Evolutionary conservation across 1,140 invertebrate genomes (phyloP).

Genomic region (Ceratina australensis): DNA sequence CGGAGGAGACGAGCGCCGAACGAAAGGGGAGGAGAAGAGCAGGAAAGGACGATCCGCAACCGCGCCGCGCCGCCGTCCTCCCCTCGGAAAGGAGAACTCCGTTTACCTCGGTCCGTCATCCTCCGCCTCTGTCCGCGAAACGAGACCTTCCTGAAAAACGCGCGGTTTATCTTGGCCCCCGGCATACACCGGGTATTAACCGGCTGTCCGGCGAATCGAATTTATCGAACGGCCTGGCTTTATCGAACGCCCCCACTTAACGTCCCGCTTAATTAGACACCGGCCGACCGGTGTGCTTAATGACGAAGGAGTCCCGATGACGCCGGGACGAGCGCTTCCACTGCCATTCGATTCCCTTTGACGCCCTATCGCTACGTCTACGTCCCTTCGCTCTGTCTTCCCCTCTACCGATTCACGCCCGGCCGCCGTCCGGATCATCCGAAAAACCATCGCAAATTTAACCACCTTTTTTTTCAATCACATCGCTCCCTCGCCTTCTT

Average conservation of each 20-base stretch:
- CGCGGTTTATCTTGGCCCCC: conserved; percentile 56
- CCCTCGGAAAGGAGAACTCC: conserved; percentile 33
- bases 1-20: conserved; percentile 26
- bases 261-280: conserved; percentile 65
- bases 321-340: conserved; percentile 47
- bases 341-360: conserved; percentile 36
- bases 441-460: conserved; percentile 5
- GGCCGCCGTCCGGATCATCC: neutral
- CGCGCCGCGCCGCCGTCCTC: conserved; percentile 11
- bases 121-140: conserved; percentile 58
- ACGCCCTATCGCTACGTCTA: conserved; percentile 35
- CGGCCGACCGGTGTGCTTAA: conserved; percentile 62
- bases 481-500: neutral
- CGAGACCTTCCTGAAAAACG: conserved; percentile 62
- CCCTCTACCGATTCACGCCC: neutral
- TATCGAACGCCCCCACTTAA: conserved; percentile 67
- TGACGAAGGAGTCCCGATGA: conserved; percentile 60
- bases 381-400: neutral
- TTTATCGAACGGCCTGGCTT: conserved; percentile 65
- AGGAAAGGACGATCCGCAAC: conserved; percentile 33
- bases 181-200: conserved; percentile 66
- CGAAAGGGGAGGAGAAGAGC: conserved; percentile 9
- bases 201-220: conserved; percentile 68
- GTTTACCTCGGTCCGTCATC: conserved; percentile 62
- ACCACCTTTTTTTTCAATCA: neutral